These are phyloP conservation scores for Drosophila austrosaltans DNA, from an alignment of 2,888 invertebrate species.

Conservation along the genomic window DNA sequence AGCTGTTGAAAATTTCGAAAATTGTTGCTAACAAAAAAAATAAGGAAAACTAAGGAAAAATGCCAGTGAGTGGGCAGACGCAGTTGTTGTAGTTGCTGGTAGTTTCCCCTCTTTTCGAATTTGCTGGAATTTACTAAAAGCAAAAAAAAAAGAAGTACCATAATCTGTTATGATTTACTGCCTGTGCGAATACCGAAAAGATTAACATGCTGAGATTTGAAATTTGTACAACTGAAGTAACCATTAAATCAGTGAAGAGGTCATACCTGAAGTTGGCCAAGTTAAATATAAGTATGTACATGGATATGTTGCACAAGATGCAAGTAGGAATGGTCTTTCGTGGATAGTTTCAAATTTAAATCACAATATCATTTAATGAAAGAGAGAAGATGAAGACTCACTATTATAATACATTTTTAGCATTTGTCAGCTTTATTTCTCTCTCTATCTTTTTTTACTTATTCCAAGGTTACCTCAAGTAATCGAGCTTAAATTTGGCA, in stretches of 20 bases:
- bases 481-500: conserved; percentile 35
- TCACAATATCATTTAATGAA: neutral
- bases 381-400: too few species aligned
- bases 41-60: neutral
- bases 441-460: neutral
- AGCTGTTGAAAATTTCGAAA: conserved; percentile 74
- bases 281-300: neutral
- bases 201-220: conserved; percentile 62
- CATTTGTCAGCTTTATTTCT: too few species aligned
- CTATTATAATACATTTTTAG: too few species aligned
- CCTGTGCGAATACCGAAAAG: conserved; percentile 68
- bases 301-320: conserved; percentile 4
- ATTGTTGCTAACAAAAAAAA: conserved; percentile 52
- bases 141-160: conserved; percentile 6
- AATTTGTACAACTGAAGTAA: conserved; percentile 17
- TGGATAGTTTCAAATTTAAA: neutral
- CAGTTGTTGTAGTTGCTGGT: conserved; percentile 28
- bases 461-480: conserved; percentile 40
- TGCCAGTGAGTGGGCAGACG: conserved; percentile 35
- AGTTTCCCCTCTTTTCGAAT: conserved; percentile 27
- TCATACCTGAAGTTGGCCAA: conserved; percentile 26
- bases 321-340: neutral
- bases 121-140: conserved; percentile 29
- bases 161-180: conserved; percentile 74
- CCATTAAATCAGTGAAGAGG: conserved; percentile 38